Evolutionary conservation across 2,113 vertebrate genomes (phyloP), one percentile per base, ranked within the genome.

Genomic region (Etheostoma cragini): DNA sequence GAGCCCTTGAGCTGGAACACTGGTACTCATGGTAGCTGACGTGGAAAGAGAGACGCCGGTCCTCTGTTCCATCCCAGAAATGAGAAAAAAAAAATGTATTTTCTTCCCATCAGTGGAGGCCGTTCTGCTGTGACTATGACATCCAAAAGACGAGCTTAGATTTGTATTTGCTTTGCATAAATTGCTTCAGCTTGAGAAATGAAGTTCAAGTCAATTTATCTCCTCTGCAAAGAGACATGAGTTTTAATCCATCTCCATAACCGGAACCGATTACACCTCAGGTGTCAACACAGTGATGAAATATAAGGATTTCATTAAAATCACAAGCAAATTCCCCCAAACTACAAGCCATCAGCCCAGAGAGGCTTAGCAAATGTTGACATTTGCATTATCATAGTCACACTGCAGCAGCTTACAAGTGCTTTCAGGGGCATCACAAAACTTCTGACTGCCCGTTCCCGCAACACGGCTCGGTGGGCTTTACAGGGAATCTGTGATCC

Each of bases 361-460:
- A 56, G 72, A 82, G 83, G 83, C 69, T 53, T 58, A 84, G 80
- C 50, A 33, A 69, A 74, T 77, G 84, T 90, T 87, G 79, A 87
- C 64, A 49, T 86, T 84, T 81, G 85, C 60, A 60, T 91, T 83
- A 91, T 88, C 74, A 84, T 82, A 91, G 84, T 81, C 88, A 73
- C 76, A 82, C 80, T 84, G 30, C 11, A 53, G 74, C 46, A 68
- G 74, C 70, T 76, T 72, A 56, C 22, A 47, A 57, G 69, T 26
- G 77, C 61, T 80, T 90, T 75, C 72, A 87, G 85, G 35, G 68
- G 73, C 56, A 58, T 53, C 50, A 46, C 68, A 58, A 78, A 88
- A 92, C 63, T 83, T 88, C 81, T 85, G 88, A 56, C 85, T 87
- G 83, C 61, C 72, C 84, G 65, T 86, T 70, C 54, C 83, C 63